Evolutionary conservation across 2,888 invertebrate genomes (phyloP).

Genomic region (Apamea monoglypha): DNA sequence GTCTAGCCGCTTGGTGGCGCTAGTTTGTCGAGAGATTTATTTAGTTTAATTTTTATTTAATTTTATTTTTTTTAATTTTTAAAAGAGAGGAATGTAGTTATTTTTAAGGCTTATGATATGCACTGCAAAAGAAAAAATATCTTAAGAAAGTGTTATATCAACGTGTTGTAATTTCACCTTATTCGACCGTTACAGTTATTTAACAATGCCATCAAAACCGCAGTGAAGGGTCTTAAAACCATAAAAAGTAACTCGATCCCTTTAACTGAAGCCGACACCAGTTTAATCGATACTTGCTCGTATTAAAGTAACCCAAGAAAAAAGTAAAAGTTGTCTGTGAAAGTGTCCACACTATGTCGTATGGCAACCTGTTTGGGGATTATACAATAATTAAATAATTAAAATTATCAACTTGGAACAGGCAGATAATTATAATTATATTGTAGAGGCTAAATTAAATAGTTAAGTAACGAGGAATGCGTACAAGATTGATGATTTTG

Average conservation of each 20-base stretch:
- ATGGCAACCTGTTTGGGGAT: conserved; percentile 44
- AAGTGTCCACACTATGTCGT: conserved; percentile 55
- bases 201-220: not conserved
- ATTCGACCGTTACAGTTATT: not conserved
- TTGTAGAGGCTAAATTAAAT: conserved; percentile 9
- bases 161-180: not conserved
- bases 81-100: not conserved
- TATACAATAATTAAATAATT: conserved; percentile 38
- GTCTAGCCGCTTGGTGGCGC: conserved; percentile 73
- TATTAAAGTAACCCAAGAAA: conserved; percentile 42
- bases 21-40: conserved; percentile 45
- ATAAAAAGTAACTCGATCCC: conserved; percentile 21
- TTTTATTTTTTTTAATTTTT: not conserved
- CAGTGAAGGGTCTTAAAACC: conserved; percentile 22
- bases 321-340: conserved; percentile 67
- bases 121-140: not conserved
- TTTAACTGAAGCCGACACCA: conserved; percentile 13
- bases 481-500: conserved; percentile 37
- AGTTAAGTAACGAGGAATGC: conserved; percentile 26
- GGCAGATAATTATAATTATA: conserved; percentile 1
- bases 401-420: conserved; percentile 6
- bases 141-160: not conserved
- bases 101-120: not conserved
- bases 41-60: not conserved
- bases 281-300: conserved; percentile 30